phyloP scores from a whole-genome alignment of 2,113 vertebrate species.

The Sardina pilchardus region DNA sequence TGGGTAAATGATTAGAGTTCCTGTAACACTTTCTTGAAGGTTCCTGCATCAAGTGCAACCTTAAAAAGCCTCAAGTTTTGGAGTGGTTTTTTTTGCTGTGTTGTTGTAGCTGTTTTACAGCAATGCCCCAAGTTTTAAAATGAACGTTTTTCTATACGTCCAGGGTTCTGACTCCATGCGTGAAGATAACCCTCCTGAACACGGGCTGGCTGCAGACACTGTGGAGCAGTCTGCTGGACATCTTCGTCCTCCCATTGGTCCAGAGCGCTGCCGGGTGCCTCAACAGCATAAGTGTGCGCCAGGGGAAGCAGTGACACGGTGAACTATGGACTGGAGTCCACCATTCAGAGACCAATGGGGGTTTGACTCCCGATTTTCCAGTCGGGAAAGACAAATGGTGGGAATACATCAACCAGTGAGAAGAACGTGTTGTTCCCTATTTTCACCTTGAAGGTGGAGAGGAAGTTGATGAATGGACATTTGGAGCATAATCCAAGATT shows the following conservation, averaged over 20 bases:
- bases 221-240: slow-evolving; percentile 65
- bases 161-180: slow-evolving; percentile 71
- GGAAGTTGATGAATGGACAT: neutral
- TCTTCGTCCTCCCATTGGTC: slow-evolving; percentile 61
- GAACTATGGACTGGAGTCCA: slow-evolving; percentile 16
- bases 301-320: slow-evolving; percentile 62
- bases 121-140: neutral
- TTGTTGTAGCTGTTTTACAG: neutral
- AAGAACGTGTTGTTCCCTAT: neutral
- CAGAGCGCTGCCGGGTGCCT: slow-evolving; percentile 66
- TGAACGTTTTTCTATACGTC: neutral
- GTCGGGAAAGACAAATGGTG: neutral
- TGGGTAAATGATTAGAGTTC: neutral
- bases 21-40: neutral
- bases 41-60: neutral
- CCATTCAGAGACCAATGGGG: neutral
- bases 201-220: slow-evolving; percentile 64
- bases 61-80: neutral
- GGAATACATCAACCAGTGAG: neutral
- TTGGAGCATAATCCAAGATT: neutral
- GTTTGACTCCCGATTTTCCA: neutral
- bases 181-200: slow-evolving; percentile 59
- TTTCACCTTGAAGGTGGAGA: neutral
- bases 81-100: neutral
- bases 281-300: slow-evolving; percentile 63